Evolutionary conservation across 1,140 invertebrate species (phyloP), one percentile per base, ranked within the genome.

Genomic region (Elysia chlorotica): DNA sequence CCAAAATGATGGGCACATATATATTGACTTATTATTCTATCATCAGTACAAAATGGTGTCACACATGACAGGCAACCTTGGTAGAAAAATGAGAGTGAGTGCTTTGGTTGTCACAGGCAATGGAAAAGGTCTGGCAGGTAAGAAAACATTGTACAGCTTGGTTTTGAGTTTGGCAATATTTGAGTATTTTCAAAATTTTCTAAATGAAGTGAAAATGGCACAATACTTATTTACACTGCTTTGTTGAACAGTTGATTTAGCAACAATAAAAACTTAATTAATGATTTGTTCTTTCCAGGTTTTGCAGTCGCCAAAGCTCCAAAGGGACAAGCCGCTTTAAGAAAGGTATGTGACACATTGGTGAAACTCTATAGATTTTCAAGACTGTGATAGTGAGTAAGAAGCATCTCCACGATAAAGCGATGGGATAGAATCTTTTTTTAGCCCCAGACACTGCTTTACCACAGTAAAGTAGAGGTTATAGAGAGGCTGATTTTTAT

Each of bases 21-120:
- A 28, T 53, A 1, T 65, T 61, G 21, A 2, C 28, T 57, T n/a
- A 59, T 53, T 72, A 72, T 74, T 74, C 21, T 78, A 81, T 56
- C 77, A 81, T 56, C 78, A 89, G 88, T 84, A 90, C 72, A 95
- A 95, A 89, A 89, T 91, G 56, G 92, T 96, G 0, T 89, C 92
- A 17, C 91, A 92, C 75, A 97, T 98, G 95, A 94, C 92, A 80
- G 93, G 92, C 28, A 93, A 91, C 85, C 88, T 96, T 81, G 96
- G 96, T 1, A 88, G 95, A 65, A 92, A 90, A 56, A 89, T 92
- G 65, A 88, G 90, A 71, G 88, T 91, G 35, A 93, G 92, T 79
- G 88, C 89, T 36, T 89, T 94, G 78, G 92, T 92, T 38, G 91
- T 97, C 1, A 95, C 94, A 67, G 97, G 97, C 57, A 98, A 98